Percentiles rank a stretch among this genome's conserved stretches.
Conservation (phyloP, 2,113 vertebrate genomes). For the Boulengeromyrus knoepffleri region DNA sequence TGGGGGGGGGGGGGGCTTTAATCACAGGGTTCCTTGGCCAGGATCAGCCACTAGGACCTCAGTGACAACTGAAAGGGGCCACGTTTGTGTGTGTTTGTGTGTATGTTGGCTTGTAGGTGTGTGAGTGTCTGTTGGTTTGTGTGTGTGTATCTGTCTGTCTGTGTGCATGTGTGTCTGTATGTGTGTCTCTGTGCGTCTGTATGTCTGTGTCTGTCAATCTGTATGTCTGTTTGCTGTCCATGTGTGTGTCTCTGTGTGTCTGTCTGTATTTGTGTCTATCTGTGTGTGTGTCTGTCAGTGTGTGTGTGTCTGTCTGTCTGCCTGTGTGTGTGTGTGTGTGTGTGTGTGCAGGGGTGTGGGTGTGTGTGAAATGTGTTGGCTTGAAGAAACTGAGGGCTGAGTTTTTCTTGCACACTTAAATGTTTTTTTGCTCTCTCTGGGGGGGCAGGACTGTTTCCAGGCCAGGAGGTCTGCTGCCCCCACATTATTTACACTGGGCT, state of each 20-base stretch:
- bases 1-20: neutral
- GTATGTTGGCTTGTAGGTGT: neutral
- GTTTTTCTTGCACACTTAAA: neutral
- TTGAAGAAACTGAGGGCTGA: neutral
- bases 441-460: neutral
- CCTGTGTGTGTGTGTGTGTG: no score
- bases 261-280: no score
- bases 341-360: neutral
- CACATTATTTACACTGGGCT: neutral
- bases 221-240: neutral
- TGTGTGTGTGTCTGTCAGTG: no score
- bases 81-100: neutral
- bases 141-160: no score
- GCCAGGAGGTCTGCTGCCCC: neutral
- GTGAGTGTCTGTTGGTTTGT: no score
- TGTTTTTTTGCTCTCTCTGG: neutral
- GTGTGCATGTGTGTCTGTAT: no score
- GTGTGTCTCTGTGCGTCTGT: neutral
- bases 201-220: neutral
- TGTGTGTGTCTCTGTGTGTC: no score
- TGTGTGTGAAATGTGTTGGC: neutral
- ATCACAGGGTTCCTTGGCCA: neutral
- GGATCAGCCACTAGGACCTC: neutral
- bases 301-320: neutral
- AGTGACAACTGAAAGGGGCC: neutral